Evolutionary conservation across 2,113 vertebrate genomes (phyloP), one percentile per base, ranked within the genome.

Genomic region (Rhinichthys klamathensis): DNA sequence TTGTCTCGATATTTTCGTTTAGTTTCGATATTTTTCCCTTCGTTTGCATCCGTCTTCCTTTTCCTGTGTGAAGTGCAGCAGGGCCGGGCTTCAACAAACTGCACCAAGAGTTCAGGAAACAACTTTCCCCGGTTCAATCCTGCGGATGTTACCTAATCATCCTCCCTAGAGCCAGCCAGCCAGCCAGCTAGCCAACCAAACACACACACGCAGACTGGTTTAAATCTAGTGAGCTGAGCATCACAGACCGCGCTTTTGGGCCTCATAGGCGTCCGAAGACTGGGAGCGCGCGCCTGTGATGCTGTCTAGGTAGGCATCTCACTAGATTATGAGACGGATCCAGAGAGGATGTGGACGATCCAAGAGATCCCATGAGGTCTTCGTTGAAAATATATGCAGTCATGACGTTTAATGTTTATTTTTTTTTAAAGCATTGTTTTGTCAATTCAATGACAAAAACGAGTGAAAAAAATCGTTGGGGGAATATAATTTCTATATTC

Each of bases 51-150:
- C 44, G 58, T 16, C 56, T 73, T 72, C 56, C 38, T 23, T 30
- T 44, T 46, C 51, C 46, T 44, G 25, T 58, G 56, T 38, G n/a
- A 18, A 69, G 5, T 18, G 51, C n/a, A 41, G 13, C 56, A 41
- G 81, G 65, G 67, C 32, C 13, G 32, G 80, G 16, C 49, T 72
- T 72, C 32, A 51, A 51, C 74, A 23, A 67, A 67, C 80, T 54
- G 16, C 60, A 38, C 32, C 80, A 27, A 49, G 74, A 25, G 79
- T 16, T 91, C 93, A 95, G 94, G 94, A 95, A 95, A 94, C 94
- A 91, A 93, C 93, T 94, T 94, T 93, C 91, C 90, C 94, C 92
- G 93, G 94, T 94, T 84, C 83, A 30, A 90, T 89, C 91, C 91
- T 91, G 84, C 92, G 94, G 94, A 94, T 93, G 90, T 92, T 81